phyloP scores from a whole-genome alignment of 1,140 invertebrate species.

The Asbolus verrucosus region DNA sequence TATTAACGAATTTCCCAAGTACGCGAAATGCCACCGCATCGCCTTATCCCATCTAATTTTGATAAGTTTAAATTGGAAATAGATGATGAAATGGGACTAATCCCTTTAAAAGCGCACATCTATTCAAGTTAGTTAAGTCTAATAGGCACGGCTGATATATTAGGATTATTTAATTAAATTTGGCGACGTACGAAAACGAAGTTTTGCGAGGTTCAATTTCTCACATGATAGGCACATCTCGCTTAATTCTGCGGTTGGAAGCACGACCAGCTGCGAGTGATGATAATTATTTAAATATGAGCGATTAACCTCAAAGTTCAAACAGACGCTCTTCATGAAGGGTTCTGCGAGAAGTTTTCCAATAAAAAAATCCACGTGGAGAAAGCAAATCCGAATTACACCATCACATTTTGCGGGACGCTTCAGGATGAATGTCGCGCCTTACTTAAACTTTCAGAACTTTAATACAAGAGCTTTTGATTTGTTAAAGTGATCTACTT shows the following conservation, averaged over 20 bases:
- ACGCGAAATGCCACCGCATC: not conserved
- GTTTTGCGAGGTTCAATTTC: constrained; percentile 31
- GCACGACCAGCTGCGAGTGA: not conserved
- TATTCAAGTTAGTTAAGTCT: constrained; percentile 30
- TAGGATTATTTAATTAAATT: constrained; percentile 42
- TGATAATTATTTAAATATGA: no score
- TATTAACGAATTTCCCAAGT: constrained; percentile 27
- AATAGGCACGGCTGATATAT: constrained; percentile 35
- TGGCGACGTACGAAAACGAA: constrained; percentile 17
- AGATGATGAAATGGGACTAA: constrained; percentile 40
- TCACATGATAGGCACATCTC: constrained; percentile 15
- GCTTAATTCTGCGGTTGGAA: not conserved
- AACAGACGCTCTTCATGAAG: no score
- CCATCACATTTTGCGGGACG: no score
- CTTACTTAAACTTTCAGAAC: constrained; percentile 1
- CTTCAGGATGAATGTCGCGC: no score
- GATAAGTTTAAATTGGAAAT: constrained; percentile 44
- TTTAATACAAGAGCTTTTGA: not conserved
- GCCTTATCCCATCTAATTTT: constrained; percentile 34
- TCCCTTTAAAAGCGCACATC: constrained; percentile 41
- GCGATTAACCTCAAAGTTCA: no score
- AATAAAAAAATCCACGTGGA: no score
- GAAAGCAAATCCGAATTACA: no score
- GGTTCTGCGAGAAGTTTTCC: no score
- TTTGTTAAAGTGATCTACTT: constrained; percentile 11